Conservation (phyloP, 2,888 invertebrate species). For the Drosophila anomelani region DNA sequence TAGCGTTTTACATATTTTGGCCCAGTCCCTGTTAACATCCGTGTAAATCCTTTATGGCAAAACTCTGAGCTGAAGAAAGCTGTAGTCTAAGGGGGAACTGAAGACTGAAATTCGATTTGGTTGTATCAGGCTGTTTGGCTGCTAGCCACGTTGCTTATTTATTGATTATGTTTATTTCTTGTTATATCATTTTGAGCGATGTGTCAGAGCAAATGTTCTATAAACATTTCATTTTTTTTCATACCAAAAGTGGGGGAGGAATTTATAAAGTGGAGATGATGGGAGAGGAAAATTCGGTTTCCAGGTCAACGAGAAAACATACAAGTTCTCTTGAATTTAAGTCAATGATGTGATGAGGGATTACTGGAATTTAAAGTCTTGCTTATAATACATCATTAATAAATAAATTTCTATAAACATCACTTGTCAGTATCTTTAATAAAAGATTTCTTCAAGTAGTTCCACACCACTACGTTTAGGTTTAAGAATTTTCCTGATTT, state of each 20-base stretch:
- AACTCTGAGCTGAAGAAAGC: slow-evolving; percentile 49
- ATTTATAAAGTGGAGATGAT: not conserved
- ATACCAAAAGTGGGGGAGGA: not conserved
- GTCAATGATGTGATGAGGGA: slow-evolving; percentile 8
- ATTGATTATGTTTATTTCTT: slow-evolving; percentile 79
- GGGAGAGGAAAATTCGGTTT: slow-evolving; percentile 1
- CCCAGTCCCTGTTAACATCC: slow-evolving; percentile 68
- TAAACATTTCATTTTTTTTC: slow-evolving; percentile 34
- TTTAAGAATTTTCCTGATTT: not conserved
- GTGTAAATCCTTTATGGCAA: slow-evolving; percentile 78
- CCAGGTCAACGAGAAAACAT: slow-evolving; percentile 34
- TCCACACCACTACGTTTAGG: not conserved
- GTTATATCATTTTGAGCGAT: slow-evolving; percentile 51
- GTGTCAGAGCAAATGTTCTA: slow-evolving; percentile 34
- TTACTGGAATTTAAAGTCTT: slow-evolving; percentile 7
- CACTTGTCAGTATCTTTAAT: not conserved
- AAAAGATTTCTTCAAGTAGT: slow-evolving; percentile 1
- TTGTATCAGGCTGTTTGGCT: slow-evolving; percentile 50
- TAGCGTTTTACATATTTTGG: slow-evolving; percentile 73
- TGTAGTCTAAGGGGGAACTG: slow-evolving; percentile 35
- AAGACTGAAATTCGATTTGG: slow-evolving; percentile 73
- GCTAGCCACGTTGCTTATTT: slow-evolving; percentile 58
- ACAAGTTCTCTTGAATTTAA: slow-evolving; percentile 1
- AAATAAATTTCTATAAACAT: not conserved
- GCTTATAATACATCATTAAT: not conserved